Evolutionary conservation across 2,113 vertebrate species (phyloP), one percentile per base, ranked within the genome.

Genomic region (Alethe diademata): DNA sequence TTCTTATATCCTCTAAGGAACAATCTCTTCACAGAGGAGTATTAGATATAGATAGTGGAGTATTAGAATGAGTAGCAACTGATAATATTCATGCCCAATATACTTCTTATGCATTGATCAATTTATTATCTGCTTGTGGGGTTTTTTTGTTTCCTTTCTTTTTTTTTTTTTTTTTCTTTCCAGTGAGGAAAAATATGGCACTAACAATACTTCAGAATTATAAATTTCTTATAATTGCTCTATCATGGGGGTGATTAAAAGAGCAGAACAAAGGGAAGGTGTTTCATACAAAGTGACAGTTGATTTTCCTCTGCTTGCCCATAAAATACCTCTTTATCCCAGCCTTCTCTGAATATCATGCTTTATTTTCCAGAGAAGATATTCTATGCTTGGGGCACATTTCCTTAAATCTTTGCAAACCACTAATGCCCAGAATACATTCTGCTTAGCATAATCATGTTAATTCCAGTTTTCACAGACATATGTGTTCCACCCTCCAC

Each of bases 361-460:
- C 74, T 79, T 90, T 78, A 76, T 91, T 95, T 96, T 91, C 38
- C 54, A 86, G 45, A 89, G 42, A 73, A 70, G 84, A 82, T 70
- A 62, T 70, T 88, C 58, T 42, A 6, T 74, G 84, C 92, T 79
- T 90, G 74, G 78, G 91, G 87, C 82, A 80, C 35, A 62, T 94
- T 92, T 91, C 87, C 75, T 92, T 90, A 95, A 92, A 86, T 90
- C 78, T 88, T 89, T 71, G 79, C 72, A 86, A 88, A 75, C 86
- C 40, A 57, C 61, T 53, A 35, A 66, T 90, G 62, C 57, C 58
- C 42, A 35, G 66, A 96, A 82, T 95, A 78, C 1, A 20, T 95
- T 91, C 67, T 93, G 38, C 62, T 96, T 95, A 92, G 50, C 85
- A 82, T 94, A 90, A 97, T 93, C 91, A 74, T 69, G 73, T 95